Conservation (phyloP, 2,113 vertebrate genomes). For the Cyanocitta stelleri region DNA sequence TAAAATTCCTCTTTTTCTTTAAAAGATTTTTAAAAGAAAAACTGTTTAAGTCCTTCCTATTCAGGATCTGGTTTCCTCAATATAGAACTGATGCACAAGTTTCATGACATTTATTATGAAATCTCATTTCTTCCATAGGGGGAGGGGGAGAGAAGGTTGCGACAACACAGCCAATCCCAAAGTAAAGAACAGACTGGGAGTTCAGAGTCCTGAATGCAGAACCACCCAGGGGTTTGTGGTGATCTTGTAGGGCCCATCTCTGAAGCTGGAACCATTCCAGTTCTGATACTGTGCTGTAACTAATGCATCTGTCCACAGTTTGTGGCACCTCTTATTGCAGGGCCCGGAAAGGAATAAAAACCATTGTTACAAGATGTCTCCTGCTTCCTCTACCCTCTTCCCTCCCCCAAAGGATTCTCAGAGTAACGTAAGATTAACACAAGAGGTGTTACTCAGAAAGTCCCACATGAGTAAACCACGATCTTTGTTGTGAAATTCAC, state of each 20-base stretch:
- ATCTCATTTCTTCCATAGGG: background rate
- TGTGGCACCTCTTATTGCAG: background rate
- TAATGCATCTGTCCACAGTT: background rate
- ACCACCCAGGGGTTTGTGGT: background rate
- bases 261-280: background rate
- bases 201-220: background rate
- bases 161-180: background rate
- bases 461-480: background rate
- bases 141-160: background rate
- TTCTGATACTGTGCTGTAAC: background rate
- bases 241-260: background rate
- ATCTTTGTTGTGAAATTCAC: background rate
- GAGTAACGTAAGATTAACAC: background rate
- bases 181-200: background rate
- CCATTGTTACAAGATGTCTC: background rate
- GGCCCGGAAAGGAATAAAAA: background rate
- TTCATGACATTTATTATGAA: background rate
- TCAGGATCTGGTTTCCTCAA: background rate
- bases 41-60: background rate
- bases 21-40: background rate
- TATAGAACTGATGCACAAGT: background rate
- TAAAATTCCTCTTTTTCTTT: background rate
- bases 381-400: background rate
- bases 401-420: background rate
- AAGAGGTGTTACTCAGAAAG: background rate